Base-by-base conservation (phyloP, 1,140 invertebrate species). In the Mamestra configurata region DNA sequence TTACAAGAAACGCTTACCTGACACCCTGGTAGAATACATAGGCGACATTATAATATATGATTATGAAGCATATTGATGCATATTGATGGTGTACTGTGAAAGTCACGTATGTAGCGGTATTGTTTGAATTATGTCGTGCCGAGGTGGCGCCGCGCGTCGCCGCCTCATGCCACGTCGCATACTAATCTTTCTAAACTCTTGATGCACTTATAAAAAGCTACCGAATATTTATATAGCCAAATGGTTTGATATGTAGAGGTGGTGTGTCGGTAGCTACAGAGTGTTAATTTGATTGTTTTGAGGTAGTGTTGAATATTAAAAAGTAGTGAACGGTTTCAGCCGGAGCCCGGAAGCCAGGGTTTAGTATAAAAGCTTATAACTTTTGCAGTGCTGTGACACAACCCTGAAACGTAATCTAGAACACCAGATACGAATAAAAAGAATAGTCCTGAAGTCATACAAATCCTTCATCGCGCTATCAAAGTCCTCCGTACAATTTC, bases 31-130 rank as follows among this genome's bases (percentile, higher is more conserved):
- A n/a, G 66, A 70, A 70, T 49, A 70, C 66, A 46, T 49, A 70
- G 37, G 11, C 66, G 27, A 49, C 37, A 49, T 70, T 70, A 49
- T 46, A 49, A 40, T 13, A 10, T 10, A 11, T 37, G 7, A 57
- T 75, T 37, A 61, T 75, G 53, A 59, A 24, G 35, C 57, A 59
- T 73, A 73, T 59, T 73, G 13, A 73, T 72, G 35, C 27, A 37
- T 61, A 61, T 61, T 35, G 22, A 70, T 4, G 15, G 22, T 13
- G 20, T 43, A 35, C 27, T 70, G 35, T 68, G 66, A 53, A 18
- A 7, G 55, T 71, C 79, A 77, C 82, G 82, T 84, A 72, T 31
- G 40, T 82, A 86, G 84, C 84, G 82, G 84, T 86, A 77, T 77
- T 53, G 70, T 83, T 86, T 86, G 71, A 84, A 53, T 79, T 80